A percentile compares a stretch with the other conserved stretches of the same genome.
These are phyloP conservation scores for Oreortyx pictus DNA, from an alignment of 2,797 vertebrate genomes.

Conservation along the genomic window DNA sequence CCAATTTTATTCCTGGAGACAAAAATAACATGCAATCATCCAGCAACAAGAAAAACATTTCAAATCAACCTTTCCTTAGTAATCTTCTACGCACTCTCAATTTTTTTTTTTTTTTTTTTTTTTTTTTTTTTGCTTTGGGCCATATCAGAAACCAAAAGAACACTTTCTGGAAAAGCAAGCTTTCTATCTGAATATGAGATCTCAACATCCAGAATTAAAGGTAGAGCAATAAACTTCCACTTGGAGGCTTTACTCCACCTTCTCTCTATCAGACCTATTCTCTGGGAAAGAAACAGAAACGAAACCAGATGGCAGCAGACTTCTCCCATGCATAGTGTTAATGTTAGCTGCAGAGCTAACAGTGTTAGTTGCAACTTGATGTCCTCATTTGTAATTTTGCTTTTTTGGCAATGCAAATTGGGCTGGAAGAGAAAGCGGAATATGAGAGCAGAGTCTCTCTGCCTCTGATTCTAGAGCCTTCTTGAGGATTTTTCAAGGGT, in stretches of 20 bases:
- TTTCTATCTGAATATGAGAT: conserved; percentile 25
- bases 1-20: neutral
- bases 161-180: neutral
- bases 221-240: conserved; percentile 8
- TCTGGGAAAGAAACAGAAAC: neutral
- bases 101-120: neutral
- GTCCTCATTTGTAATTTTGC: neutral
- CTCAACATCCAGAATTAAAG: neutral
- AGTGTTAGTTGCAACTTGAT: neutral
- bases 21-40: conserved; percentile 19
- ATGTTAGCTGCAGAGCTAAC: neutral
- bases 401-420: neutral
- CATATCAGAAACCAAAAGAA: conserved; percentile 13
- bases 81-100: neutral
- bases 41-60: neutral
- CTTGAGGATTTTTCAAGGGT: neutral
- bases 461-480: neutral
- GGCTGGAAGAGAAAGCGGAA: neutral
- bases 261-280: neutral
- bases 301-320: neutral
- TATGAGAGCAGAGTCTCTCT: neutral
- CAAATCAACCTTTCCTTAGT: neutral
- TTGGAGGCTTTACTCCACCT: neutral
- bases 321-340: neutral
- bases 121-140: conserved; percentile 21